Conservation (phyloP, 2,888 invertebrate genomes). For the Tipula unca region DNA sequence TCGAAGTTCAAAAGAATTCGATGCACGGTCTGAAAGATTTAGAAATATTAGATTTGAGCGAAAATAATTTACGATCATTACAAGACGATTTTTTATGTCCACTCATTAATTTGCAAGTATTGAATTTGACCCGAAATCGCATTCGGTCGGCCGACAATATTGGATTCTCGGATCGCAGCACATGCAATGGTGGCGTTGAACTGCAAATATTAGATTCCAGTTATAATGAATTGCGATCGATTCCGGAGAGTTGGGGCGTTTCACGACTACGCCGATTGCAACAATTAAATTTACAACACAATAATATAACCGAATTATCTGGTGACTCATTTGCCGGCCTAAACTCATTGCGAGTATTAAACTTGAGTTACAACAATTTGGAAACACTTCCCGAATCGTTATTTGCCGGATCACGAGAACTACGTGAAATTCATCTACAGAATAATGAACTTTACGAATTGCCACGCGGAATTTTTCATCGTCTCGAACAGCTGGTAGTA, state of each 20-base stretch:
- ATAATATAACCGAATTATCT: constrained; percentile 72
- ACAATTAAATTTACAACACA: constrained; percentile 71
- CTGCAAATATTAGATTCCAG: constrained; percentile 72
- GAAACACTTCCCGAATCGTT: constrained; percentile 72
- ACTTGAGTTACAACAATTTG: constrained; percentile 79
- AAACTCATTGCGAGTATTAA: constrained; percentile 68
- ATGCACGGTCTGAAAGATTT: constrained; percentile 72
- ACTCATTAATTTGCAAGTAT: constrained; percentile 65
- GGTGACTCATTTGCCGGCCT: constrained; percentile 73
- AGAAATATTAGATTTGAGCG: constrained; percentile 69
- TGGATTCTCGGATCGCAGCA: constrained; percentile 50
- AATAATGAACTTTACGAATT: constrained; percentile 77
- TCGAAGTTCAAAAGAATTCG: constrained; percentile 64
- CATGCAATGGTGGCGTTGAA: constrained; percentile 57
- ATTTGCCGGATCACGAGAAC: constrained; percentile 71
- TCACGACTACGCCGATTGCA: constrained; percentile 68
- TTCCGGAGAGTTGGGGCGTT: constrained; percentile 67
- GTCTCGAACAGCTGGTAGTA: constrained; percentile 73
- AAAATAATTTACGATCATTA: constrained; percentile 73
- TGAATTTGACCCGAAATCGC: constrained; percentile 79
- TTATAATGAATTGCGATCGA: constrained; percentile 63
- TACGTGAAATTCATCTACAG: constrained; percentile 74
- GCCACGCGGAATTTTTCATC: constrained; percentile 74
- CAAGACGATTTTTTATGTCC: constrained; percentile 73
- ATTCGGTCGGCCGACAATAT: constrained; percentile 69